These are phyloP conservation scores for Dendronephthya gigantea DNA, from an alignment of 64 coral and sea anemone species.

Conservation along the genomic window DNA sequence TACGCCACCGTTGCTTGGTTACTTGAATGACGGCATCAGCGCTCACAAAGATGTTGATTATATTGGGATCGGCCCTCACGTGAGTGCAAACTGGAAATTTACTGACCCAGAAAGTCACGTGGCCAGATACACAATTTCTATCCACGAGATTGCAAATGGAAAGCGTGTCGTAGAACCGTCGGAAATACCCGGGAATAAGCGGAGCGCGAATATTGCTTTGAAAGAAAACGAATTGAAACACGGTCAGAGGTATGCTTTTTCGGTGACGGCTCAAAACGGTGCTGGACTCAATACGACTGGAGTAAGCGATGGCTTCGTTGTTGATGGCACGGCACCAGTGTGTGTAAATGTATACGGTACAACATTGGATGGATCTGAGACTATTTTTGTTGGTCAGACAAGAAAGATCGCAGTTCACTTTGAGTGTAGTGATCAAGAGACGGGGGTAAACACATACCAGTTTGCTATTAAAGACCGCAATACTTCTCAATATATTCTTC, in stretches of 20 bases:
- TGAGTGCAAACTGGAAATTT: slow-evolving; percentile 52
- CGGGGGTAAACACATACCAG: slow-evolving; percentile 40
- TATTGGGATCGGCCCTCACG: neutral
- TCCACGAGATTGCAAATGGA: slow-evolving; percentile 10
- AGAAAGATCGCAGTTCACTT: slow-evolving; percentile 51
- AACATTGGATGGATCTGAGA: neutral
- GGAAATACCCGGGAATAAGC: slow-evolving; percentile 20
- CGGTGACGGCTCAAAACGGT: slow-evolving; percentile 63
- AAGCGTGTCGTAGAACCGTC: slow-evolving; percentile 31
- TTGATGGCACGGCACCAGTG: slow-evolving; percentile 64
- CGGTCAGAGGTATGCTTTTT: slow-evolving; percentile 54
- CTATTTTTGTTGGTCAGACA: slow-evolving; percentile 42
- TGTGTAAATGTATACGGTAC: slow-evolving; percentile 62
- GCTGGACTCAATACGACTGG: slow-evolving; percentile 29
- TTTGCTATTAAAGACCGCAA: slow-evolving; percentile 60
- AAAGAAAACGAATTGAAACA: slow-evolving; percentile 13
- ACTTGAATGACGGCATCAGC: slow-evolving; percentile 48
- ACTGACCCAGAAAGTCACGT: slow-evolving; percentile 65
- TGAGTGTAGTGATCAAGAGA: slow-evolving; percentile 62
- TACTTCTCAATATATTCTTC: slow-evolving; percentile 41
- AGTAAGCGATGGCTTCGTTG: slow-evolving; percentile 59
- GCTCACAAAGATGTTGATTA: neutral
- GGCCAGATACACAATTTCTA: slow-evolving; percentile 23
- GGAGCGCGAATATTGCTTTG: slow-evolving; percentile 3
- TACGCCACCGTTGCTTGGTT: slow-evolving; percentile 42